These are phyloP conservation scores for Tenthredo scrophulariae DNA, from an alignment of 2,888 invertebrate species.

Conservation along the genomic window DNA sequence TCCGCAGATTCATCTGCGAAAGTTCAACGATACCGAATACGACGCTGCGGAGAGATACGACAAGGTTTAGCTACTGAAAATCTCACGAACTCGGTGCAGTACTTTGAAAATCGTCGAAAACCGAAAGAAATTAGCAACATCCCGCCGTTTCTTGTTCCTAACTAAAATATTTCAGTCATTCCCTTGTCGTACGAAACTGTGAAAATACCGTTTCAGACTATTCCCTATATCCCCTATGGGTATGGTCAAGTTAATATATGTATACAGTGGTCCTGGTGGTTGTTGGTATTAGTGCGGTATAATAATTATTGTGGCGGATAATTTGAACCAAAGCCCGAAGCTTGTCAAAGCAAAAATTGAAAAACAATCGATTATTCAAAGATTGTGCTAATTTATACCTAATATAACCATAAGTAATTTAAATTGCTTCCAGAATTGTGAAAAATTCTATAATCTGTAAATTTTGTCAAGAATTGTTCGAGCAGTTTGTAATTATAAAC, in stretches of 20 bases:
- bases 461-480: background rate
- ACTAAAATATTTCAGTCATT: slow-evolving; percentile 9
- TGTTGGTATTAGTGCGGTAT: background rate
- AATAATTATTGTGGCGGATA: background rate
- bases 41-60: slow-evolving; percentile 80
- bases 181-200: slow-evolving; percentile 32
- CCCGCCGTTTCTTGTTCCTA: slow-evolving; percentile 16
- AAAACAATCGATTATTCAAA: background rate
- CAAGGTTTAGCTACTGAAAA: background rate
- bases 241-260: background rate
- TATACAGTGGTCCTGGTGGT: too few species aligned
- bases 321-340: slow-evolving; percentile 38
- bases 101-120: background rate
- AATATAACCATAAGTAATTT: background rate
- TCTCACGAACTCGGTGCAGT: background rate
- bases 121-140: background rate
- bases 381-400: background rate
- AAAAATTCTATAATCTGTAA: background rate
- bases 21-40: slow-evolving; percentile 84
- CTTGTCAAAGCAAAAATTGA: slow-evolving; percentile 34
- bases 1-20: slow-evolving; percentile 85
- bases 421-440: background rate
- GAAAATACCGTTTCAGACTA: slow-evolving; percentile 9
- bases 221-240: background rate
- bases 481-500: background rate